Base-by-base conservation (phyloP, 1,140 invertebrate genomes). In the Mya arenaria region DNA sequence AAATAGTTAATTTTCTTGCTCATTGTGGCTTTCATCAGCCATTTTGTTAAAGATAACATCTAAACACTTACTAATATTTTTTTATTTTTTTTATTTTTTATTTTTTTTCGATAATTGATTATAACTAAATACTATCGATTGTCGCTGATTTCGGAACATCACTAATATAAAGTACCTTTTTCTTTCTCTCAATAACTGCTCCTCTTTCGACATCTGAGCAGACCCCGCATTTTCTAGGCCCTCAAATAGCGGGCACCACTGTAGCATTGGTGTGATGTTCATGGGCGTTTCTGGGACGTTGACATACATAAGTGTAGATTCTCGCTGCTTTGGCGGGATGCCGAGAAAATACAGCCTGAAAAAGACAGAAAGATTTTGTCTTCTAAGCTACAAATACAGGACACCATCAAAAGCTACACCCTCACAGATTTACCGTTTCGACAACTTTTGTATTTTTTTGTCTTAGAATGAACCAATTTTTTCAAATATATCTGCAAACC, bases 161-260 rank as follows among this genome's bases (percentile, higher is more conserved):
- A n/a, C n/a, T n/a, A 36, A 65, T 5, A 23, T 17, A 65, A 41
- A 25, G n/a, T 39, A 80, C 77, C 93, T 62, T 82, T 98, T 98
- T 68, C 98, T 94, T 91, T 99, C 98, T 93, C 96, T 96, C 71
- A 98, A 93, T 60, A 99, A 91, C 90, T 98, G 97, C 90, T 98
- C 97, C 92, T 99, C 98, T 80, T 96, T 96, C 30, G 90, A 93
- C 60, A 95, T 94, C 72, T 94, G 94, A 85, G 94, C 95, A 85
- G 73, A 56, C 63, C 58, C 60, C 0, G 62, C 72, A 15, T 85
- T 92, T 87, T 82, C 74, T 75, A 93, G 91, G 23, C 94, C 93
- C 37, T 97, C 96, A 72, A 97, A 94, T 56, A 96, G 93, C 25
- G 94, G 94, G 84, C 96, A 95, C 96, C 96, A 96, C 15, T 94